phyloP scores from a whole-genome alignment of 2,113 vertebrate genomes.

The Aix galericulata region DNA sequence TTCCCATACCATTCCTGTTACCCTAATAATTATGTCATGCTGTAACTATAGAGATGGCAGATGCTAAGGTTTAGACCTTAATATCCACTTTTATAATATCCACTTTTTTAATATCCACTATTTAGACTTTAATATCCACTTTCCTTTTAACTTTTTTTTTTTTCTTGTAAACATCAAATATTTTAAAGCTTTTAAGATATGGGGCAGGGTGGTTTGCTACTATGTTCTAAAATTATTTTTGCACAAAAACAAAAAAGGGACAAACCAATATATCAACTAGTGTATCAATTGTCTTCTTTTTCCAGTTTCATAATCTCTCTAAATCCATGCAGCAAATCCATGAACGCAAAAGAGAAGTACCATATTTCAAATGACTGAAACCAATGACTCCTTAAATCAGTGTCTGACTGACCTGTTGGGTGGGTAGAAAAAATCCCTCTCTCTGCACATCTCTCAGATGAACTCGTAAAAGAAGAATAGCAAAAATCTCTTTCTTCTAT shows the following conservation, averaged over 20 bases:
- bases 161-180: neutral
- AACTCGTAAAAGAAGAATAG: neutral
- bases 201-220: neutral
- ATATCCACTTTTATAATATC: neutral
- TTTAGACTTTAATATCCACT: neutral
- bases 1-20: neutral
- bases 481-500: neutral
- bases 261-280: neutral
- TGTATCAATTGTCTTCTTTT: neutral
- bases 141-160: neutral
- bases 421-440: neutral
- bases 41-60: neutral
- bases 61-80: neutral
- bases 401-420: neutral
- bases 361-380: neutral
- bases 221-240: neutral
- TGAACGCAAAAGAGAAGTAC: neutral
- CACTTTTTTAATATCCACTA: neutral
- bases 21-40: neutral
- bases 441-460: neutral
- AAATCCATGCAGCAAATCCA: neutral
- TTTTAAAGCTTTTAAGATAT: neutral
- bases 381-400: neutral
- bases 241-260: neutral
- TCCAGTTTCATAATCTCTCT: neutral